Base-by-base conservation (phyloP, 2,888 invertebrate genomes). In the Drosophila mettleri region DNA sequence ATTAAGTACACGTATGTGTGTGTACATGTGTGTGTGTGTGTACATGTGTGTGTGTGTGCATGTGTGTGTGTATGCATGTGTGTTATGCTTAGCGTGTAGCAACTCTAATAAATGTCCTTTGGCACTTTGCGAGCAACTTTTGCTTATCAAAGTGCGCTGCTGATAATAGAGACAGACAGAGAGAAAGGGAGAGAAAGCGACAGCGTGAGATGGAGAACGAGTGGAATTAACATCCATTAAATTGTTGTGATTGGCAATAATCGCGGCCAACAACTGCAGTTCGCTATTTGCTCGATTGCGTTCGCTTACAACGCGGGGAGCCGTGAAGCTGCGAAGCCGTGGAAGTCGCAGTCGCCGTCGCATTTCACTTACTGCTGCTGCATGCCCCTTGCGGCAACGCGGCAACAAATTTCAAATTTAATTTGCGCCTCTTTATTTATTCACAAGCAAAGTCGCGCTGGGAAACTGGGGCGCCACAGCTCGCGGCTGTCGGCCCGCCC, bases 401-500 rank as follows among this genome's bases (percentile, higher is more conserved):
- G 38, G 41, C 67, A 74, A 66, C 68, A 78, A 78, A 67, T 85
- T 82, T 69, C 51, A 74, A 87, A 85, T 87, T 87, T 74, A 74
- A 83, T 85, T 82, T 87, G 52, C 69, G 74, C 74, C 80, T 72
- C 59, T 69, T 83, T 85, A 83, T 73, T 83, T 87, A 83, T 83
- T 85, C 73, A 87, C 18, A 14, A 69, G 69, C 67, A 31, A 74
- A 68, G 64, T 53, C 67, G 38, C 20, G 48, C 66, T 64, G 41
- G 66, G 76, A 51, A 65, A 67, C 57, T 48, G 52, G 33, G 45
- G 24, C 29, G 51, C 39, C 71, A 34, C 55, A 51, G 45, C 75
- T 51, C 33, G 58, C 46, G 75, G 58, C 69, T 45, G 12, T 34
- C 10, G 14, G 6, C n/a, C 18, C 14, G 24, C 24, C 43, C 6